phyloP scores from a whole-genome alignment of 2,113 vertebrate genomes.

The Alethe castanea region DNA sequence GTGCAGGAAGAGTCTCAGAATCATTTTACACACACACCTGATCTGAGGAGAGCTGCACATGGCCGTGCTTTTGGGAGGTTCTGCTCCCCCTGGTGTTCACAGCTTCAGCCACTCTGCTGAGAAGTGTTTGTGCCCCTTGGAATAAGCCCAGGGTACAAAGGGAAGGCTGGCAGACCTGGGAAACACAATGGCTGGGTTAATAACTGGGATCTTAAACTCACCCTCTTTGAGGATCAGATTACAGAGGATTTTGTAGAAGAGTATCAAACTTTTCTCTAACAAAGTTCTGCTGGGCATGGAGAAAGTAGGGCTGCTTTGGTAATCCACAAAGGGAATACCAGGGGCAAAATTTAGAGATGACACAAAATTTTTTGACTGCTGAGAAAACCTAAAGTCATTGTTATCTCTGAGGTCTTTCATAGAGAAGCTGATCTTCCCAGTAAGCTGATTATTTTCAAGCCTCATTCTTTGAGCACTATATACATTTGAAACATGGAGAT shows the following conservation, averaged over 20 bases:
- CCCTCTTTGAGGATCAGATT: not conserved
- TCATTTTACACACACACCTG: rapidly evolving
- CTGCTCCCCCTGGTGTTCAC: not conserved
- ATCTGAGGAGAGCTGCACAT: not conserved
- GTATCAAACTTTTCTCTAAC: not conserved
- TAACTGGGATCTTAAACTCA: not conserved
- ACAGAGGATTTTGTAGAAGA: not conserved
- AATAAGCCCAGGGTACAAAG: rapidly evolving
- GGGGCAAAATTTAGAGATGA: not conserved
- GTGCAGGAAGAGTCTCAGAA: not conserved
- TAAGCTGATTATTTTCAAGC: conserved; percentile 26
- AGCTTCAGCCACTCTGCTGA: not conserved
- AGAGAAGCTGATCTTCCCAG: not conserved
- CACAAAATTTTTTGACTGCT: not conserved
- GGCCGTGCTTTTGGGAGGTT: not conserved
- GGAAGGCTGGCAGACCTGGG: not conserved
- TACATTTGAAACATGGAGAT: not conserved
- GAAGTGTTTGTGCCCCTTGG: not conserved
- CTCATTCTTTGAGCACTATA: not conserved
- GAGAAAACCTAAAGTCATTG: not conserved
- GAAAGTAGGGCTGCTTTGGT: not conserved
- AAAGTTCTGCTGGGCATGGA: not conserved
- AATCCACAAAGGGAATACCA: not conserved
- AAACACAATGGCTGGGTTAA: not conserved
- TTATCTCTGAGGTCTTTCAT: not conserved